Evolutionary conservation across 2,113 vertebrate species (phyloP).

Genomic region (Caranx ignobilis): DNA sequence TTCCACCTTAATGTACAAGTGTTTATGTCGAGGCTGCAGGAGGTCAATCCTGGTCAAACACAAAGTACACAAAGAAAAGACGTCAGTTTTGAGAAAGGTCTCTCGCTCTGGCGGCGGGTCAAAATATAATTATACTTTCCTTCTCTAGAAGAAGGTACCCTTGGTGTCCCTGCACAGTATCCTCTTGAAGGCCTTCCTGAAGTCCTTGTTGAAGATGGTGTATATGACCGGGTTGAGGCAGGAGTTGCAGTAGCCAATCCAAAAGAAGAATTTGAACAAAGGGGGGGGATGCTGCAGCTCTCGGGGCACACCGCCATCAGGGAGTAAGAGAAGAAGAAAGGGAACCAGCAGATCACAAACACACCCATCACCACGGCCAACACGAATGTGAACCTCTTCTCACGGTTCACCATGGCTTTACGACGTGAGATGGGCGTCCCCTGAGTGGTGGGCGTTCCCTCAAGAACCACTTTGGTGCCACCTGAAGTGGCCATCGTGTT

Average conservation of each 20-base stretch:
- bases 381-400: slow-evolving; percentile 92
- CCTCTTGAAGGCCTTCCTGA: slow-evolving; percentile 86
- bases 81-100: neutral
- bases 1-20: slow-evolving; percentile 26
- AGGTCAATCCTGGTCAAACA: neutral
- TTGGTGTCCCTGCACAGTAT: slow-evolving; percentile 77
- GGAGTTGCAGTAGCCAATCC: slow-evolving; percentile 90
- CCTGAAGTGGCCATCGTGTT: slow-evolving; percentile 77
- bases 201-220: slow-evolving; percentile 89
- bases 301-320: slow-evolving; percentile 87
- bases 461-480: slow-evolving; percentile 76
- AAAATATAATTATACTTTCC: neutral
- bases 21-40: slow-evolving; percentile 16
- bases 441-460: slow-evolving; percentile 53
- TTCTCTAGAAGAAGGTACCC: slow-evolving; percentile 66
- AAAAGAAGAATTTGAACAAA: slow-evolving; percentile 86
- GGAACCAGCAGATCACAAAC: slow-evolving; percentile 94
- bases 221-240: slow-evolving; percentile 91
- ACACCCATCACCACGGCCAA: slow-evolving; percentile 92
- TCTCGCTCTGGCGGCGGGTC: neutral
- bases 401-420: slow-evolving; percentile 86
- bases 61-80: neutral
- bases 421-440: slow-evolving; percentile 78
- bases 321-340: slow-evolving; percentile 93
- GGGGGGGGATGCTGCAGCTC: slow-evolving; percentile 83